phyloP scores from a whole-genome alignment of 2,113 vertebrate species.

The Gymnorhina tibicen region DNA sequence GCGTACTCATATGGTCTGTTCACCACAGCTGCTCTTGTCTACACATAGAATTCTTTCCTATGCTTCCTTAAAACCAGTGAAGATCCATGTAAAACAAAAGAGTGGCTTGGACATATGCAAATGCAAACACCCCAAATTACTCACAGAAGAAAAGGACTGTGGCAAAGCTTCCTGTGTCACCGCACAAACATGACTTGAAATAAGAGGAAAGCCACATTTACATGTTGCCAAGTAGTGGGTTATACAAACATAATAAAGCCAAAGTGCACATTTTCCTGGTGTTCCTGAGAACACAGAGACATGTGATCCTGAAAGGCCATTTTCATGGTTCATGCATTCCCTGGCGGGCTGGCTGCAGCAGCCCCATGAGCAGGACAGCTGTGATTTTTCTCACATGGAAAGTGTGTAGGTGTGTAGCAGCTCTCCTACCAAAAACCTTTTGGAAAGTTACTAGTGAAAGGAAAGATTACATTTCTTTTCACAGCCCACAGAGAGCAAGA shows the following conservation, averaged over 20 bases:
- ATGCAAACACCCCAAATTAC: neutral
- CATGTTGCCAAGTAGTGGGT: neutral
- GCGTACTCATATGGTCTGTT: neutral
- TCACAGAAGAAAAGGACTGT: neutral
- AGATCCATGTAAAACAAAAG: neutral
- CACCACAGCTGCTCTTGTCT: neutral
- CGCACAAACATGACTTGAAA: neutral
- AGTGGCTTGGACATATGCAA: neutral
- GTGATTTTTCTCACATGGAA: neutral
- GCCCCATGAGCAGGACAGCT: neutral
- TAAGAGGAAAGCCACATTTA: neutral
- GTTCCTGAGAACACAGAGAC: neutral
- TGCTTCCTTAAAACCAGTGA: neutral
- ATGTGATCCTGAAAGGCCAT: neutral
- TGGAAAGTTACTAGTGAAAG: neutral
- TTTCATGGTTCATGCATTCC: neutral
- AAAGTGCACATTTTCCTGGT: neutral
- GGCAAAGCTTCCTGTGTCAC: neutral
- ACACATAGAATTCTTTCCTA: neutral
- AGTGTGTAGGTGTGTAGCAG: neutral
- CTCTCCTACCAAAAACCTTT: neutral
- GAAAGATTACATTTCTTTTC: neutral
- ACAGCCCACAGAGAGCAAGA: neutral
- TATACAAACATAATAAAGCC: neutral
- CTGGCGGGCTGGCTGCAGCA: neutral